Evolutionary conservation across 2,113 vertebrate species (phyloP), one percentile per base, ranked within the genome.

Genomic region (Sceloporus tristichus): DNA sequence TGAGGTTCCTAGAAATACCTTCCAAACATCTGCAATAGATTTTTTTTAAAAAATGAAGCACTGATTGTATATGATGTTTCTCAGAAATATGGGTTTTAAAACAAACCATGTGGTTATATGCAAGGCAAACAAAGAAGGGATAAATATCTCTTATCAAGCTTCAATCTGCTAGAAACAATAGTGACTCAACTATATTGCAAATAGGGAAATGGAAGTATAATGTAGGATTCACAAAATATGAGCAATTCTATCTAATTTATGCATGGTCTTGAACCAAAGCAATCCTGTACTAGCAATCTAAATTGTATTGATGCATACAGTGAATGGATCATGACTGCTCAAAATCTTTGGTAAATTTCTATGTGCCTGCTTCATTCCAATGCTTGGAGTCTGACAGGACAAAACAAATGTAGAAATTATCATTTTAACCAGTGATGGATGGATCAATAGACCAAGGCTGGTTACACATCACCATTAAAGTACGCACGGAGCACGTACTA

Each of bases 121-220:
- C 7, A 71, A 62, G 29, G 2, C 18, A 56, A 73, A 53, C 0
- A 1, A 56, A 27, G 13, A 79, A 68, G 1, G 81, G 14, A 7
- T 40, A 29, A 85, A 68, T 82, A 16, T 3, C 0, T 70, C 19
- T 83, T 62, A 21, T 6, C 0, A 66, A 8, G 6, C 86, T 89
- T 89, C 85, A 56, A 77, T 79, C 19, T 27, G 48, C 11, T 40
- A 87, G 19, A 89, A 6, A 19, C 29, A 70, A 23, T 48, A 42
- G 3, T 62, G 10, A 25, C 29, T 79, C 3, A 79, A 11, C 18
- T 80, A 8, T 19, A 73, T 74, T 59, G 23, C 59, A 48, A 48
- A 23, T 9, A 48, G 18, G 79, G 2, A 48, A 86, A 62, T 65
- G 34, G 0, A 1, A 86, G 2, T 4, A 66, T 76, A 80, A 38